A percentile compares a stretch with the other conserved stretches of the same genome.
Conservation (phyloP, 1,140 invertebrate species). For the Zophobas atratus region DNA sequence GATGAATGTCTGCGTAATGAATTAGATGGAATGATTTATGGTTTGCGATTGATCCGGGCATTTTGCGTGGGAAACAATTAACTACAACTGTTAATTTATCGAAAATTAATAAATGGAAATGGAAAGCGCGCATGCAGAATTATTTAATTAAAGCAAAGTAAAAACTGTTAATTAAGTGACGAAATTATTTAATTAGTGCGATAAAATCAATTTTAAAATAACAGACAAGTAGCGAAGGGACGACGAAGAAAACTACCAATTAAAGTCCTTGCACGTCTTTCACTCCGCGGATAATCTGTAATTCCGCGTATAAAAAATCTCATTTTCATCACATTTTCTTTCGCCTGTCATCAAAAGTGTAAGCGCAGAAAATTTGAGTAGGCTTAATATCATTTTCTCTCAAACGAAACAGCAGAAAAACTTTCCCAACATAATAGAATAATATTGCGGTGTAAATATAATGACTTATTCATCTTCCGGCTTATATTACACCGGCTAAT, state of each 20-base stretch:
- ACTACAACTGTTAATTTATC: slow-evolving; percentile 28
- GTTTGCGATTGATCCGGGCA: slow-evolving; percentile 27
- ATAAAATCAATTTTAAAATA: slow-evolving; percentile 19
- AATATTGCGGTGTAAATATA: slow-evolving; percentile 45
- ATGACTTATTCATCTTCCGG: slow-evolving; percentile 45
- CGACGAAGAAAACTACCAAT: slow-evolving; percentile 23
- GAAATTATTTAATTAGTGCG: slow-evolving; percentile 5
- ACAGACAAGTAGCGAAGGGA: not conserved
- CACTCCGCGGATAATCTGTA: slow-evolving; percentile 5
- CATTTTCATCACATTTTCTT: slow-evolving; percentile 41
- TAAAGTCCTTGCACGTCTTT: slow-evolving; percentile 17
- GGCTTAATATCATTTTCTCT: slow-evolving; percentile 31
- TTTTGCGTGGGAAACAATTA: slow-evolving; percentile 35
- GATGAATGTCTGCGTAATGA: slow-evolving; percentile 41
- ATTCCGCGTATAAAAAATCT: slow-evolving; percentile 31
- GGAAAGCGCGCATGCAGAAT: slow-evolving; percentile 31
- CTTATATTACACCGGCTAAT: slow-evolving; percentile 43
- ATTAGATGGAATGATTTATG: slow-evolving; percentile 36
- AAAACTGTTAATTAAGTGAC: slow-evolving; percentile 16
- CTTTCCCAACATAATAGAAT: slow-evolving; percentile 19
- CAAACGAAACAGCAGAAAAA: slow-evolving; percentile 35
- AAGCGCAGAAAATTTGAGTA: slow-evolving; percentile 32
- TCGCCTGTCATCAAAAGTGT: slow-evolving; percentile 27
- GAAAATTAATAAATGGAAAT: slow-evolving; percentile 34
- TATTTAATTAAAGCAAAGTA: slow-evolving; percentile 18